Evolutionary conservation across 1,140 invertebrate species (phyloP), one percentile per base, ranked within the genome.

Genomic region (Harpegnathos saltator): DNA sequence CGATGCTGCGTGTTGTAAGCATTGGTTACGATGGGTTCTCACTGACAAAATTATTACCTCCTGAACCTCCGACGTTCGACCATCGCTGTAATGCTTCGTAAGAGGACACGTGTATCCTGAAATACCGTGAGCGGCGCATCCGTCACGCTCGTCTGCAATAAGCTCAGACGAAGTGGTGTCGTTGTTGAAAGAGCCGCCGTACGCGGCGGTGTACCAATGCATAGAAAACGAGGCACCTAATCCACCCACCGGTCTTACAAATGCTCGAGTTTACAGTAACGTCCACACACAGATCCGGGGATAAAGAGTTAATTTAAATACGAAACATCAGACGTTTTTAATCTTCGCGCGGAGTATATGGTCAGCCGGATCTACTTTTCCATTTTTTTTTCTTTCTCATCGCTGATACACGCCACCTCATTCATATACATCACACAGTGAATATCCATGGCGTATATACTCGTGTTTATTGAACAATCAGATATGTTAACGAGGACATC

Each of bases 291-390:
- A 84, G 86, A 85, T 88, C 62, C 71, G 33, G 80, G n/a, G 72
- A 85, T 88, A 88, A 88, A 85, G 73, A 88, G 84, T 88, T 84
- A 69, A 89, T 89, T 89, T 88, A 88, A 89, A 89, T 88, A 89
- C 87, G 65, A 89, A 88, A 89, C 87, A 89, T 89, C 87, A 83
- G 72, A 86, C 85, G 85, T 68, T 88, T 88, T 88, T 87, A 89
- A 88, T 88, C 84, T 88, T 83, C 85, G 80, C 74, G 65, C 80
- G 66, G 54, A 3, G 29, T 33, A 33, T 77, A 84, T 88, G 50
- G 73, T 69, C 83, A 88, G 66, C 86, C 85, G n/a, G 44, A 88
- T 83, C 86, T 89, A 88, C 48, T 44, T 44, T 44, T 44, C 48
- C 5, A 1, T 33, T 5, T 33, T 86, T 86, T 88, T 83, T 88